Evolutionary conservation across 2,797 vertebrate genomes (phyloP).

Genomic region (Lateolabrax maculatus): DNA sequence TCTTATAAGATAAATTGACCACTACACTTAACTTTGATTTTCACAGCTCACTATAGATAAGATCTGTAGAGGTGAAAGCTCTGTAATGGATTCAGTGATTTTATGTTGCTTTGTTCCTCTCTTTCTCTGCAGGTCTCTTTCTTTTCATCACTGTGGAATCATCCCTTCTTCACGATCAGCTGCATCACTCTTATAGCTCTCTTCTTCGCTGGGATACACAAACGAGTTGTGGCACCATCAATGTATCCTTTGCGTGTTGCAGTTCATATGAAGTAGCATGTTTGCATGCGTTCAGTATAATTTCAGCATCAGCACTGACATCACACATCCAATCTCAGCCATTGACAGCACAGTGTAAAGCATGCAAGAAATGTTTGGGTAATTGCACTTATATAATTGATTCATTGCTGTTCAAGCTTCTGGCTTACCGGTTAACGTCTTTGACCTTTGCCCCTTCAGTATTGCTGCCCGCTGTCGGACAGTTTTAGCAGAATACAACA

Average conservation of each 20-base stretch:
- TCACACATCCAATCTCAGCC: not conserved
- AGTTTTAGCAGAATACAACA: constrained; percentile 98
- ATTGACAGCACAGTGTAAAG: not conserved
- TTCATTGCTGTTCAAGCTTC: rapidly evolving
- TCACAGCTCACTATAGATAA: not conserved
- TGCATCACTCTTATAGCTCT: constrained; percentile 98
- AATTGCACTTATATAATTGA: not conserved
- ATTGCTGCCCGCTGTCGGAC: constrained; percentile 98
- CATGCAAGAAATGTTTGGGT: not conserved
- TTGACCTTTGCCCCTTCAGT: constrained; percentile 77
- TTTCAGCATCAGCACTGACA: not conserved
- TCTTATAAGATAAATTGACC: too few relatives aligned
- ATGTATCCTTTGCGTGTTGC: constrained; percentile 93
- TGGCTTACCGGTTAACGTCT: constrained; percentile 27
- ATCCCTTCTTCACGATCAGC: constrained; percentile 99
- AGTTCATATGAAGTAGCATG: not conserved
- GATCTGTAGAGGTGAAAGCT: not conserved
- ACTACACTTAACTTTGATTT: not conserved
- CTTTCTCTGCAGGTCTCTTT: constrained; percentile 91
- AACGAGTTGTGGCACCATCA: constrained; percentile 97
- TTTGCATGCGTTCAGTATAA: not conserved
- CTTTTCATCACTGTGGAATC: constrained; percentile 98
- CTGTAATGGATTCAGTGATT: not conserved
- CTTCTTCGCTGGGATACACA: constrained; percentile 99
- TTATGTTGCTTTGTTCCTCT: not conserved